Evolutionary conservation across 2,113 vertebrate genomes (phyloP), one percentile per base, ranked within the genome.

Genomic region (Leptobrachium ailaonicum): DNA sequence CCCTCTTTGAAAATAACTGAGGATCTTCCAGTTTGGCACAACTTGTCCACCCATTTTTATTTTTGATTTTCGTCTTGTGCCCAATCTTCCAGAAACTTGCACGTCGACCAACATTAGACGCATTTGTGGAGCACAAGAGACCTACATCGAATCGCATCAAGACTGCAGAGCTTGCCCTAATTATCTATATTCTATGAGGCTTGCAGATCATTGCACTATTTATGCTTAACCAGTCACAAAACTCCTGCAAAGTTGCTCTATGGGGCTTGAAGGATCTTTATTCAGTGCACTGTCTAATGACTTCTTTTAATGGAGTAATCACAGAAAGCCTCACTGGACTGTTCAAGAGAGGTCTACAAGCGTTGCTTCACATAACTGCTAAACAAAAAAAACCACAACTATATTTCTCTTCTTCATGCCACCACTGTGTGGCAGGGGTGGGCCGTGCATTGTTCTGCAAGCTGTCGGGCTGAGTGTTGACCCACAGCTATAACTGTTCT

Each of bases 1-100:
- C 97, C 12, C 94, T 98, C 86, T 98, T 98, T 2, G 97, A 98
- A 94, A 98, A 93, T 92, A 97, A 97, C 91, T 98, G 92, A 97
- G 71, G 50, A 77, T 60, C 14, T 76, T 76, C 64, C 53, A 68
- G 4, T 71, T 50, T 4, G 44, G 44, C 43, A 32, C 43, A 71
- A 13, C 13, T 41, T 14, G 44, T 71, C 44, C 45, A 32, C 68
- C 66, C 11, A 32, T 11, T 13, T n/a, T 73, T 8, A 32, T 72
- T 70, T 10, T 41, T 71, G 11, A n/a, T 13, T n/a, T 73, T 8
- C 32, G 64, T 70, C 5, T 41, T 71, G 11, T 42, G 62, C 50
- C 41, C 71, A 74, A 67, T 41, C 66, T 80, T 79, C 60, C 54
- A 78, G 12, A 42, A 45, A 12, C 42, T 6, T 44, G n/a, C 50